Base-by-base conservation (phyloP, 2,888 invertebrate species). In the Gisinianus flammeolus region DNA sequence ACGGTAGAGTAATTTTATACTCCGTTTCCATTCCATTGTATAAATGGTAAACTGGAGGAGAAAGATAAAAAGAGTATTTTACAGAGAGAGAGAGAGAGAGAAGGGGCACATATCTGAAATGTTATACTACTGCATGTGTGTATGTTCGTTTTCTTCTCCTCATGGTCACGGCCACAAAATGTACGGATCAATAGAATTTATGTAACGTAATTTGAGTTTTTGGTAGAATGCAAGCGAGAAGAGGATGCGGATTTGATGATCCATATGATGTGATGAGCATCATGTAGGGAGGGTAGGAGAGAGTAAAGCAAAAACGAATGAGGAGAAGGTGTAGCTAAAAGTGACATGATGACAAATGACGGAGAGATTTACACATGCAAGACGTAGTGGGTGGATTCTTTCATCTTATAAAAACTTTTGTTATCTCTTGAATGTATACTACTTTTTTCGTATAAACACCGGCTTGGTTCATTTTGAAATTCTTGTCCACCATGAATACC, bases 341-440 rank as follows among this genome's bases (percentile, higher is more conserved):
- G 44, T 77, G 77, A 77, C 77, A 71, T 35, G 44, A 77, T 70
- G 77, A 77, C 77, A 77, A 77, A 77, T 77, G 70, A 64, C 77
- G 19, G 44, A 28, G 26, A 62, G 28, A 12, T 22, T 2, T 22
- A 26, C 12, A 26, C 26, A 26, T 26, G 24, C 26, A 62, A 62
- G 26, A 26, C 28, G 28, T 2, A 58, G 28, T 28, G 12, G 62
- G 62, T 28, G 62, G 62, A 62, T 62, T 62, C 16, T 3, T 26
- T 22, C 19, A 62, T 26, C 12, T 26, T 4, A 2, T n/a, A n/a
- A n/a, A n/a, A 44, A 44, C 44, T 44, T 44, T 44, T 44, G 12
- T 6, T 44, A 16, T 19, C 44, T 44, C 44, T 44, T 6, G 12
- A 44, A 12, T 44, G n/a, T n/a, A n/a, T 4, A 2, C 44, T 44